phyloP scores from a whole-genome alignment of 1,140 invertebrate species.

The Zaprionus nigranus region DNA sequence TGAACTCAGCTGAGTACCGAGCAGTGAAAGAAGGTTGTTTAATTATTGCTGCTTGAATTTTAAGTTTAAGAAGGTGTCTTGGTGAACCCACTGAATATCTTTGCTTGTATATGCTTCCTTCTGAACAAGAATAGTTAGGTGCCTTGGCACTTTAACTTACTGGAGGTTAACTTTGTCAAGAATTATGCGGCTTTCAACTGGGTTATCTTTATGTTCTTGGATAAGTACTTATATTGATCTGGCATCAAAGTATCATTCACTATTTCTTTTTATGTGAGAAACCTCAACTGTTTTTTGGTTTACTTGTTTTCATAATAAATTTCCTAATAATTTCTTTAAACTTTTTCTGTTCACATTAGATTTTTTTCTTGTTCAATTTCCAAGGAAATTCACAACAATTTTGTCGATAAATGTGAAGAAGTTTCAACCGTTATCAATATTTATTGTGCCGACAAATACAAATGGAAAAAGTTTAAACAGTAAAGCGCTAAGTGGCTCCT shows the following conservation, averaged over 20 bases:
- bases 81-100: not conserved
- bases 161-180: too few species aligned
- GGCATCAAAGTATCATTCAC: too few species aligned
- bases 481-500: not conserved
- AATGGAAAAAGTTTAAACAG: slow-evolving; percentile 3
- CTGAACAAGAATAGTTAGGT: too few species aligned
- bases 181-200: too few species aligned
- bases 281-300: not conserved
- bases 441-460: slow-evolving; percentile 3
- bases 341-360: not conserved
- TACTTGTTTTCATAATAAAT: not conserved
- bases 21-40: not conserved
- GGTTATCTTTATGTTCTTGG: too few species aligned
- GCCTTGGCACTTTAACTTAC: too few species aligned
- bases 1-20: not conserved
- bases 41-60: not conserved
- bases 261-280: not conserved
- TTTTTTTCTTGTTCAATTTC: not conserved
- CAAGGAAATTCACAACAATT: not conserved
- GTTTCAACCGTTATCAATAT: slow-evolving; percentile 5
- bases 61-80: not conserved
- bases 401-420: not conserved
- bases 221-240: too few species aligned
- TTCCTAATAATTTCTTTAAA: not conserved
- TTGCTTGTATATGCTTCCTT: not conserved